These are phyloP conservation scores for Anoplophora glabripennis DNA, from an alignment of 1,140 invertebrate species.

Conservation along the genomic window DNA sequence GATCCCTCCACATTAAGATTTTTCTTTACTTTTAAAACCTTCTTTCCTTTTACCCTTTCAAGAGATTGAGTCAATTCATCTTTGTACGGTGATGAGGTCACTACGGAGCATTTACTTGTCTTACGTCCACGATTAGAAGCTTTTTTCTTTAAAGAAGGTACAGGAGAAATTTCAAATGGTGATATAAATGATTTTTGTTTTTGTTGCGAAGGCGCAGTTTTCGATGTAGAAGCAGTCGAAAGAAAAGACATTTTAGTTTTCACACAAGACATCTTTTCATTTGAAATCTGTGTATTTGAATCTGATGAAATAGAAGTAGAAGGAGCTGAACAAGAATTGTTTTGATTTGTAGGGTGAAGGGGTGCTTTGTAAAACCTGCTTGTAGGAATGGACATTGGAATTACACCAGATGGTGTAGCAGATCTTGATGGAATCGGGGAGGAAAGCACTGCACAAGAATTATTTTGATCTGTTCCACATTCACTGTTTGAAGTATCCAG, in stretches of 20 bases:
- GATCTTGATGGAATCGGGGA: constrained; percentile 1
- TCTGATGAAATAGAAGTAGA: background rate
- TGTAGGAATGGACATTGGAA: no score
- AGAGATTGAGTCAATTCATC: background rate
- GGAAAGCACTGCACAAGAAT: background rate
- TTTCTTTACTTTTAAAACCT: background rate
- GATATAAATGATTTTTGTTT: constrained; percentile 2
- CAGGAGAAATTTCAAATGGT: background rate
- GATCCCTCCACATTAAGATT: constrained; percentile 5
- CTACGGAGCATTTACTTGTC: background rate
- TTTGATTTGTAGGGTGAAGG: constrained; percentile 6
- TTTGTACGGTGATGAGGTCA: constrained; percentile 1
- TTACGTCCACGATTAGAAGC: constrained; percentile 1
- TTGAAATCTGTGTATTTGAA: no score
- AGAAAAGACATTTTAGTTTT: no score
- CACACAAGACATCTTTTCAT: no score
- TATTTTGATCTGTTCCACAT: background rate
- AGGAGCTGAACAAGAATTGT: background rate
- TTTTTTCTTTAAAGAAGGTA: constrained; percentile 1
- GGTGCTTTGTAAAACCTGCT: background rate
- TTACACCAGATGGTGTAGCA: no score
- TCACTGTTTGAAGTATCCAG: background rate
- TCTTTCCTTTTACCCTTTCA: background rate
- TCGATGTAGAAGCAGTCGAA: no score
- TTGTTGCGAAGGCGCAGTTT: background rate